phyloP scores from a whole-genome alignment of 2,113 vertebrate species.

The Saimiri boliviensis region DNA sequence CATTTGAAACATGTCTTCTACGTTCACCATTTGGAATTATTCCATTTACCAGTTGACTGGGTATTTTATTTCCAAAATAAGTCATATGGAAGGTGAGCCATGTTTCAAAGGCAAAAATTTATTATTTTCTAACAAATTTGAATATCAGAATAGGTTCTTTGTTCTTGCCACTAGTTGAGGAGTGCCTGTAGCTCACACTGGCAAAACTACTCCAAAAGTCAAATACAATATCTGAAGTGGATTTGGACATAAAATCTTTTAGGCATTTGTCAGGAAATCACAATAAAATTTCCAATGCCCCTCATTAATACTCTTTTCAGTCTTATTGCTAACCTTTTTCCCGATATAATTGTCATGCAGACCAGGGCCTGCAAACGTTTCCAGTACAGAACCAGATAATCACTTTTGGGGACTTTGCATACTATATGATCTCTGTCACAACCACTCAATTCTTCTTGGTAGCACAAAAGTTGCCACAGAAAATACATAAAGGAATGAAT shows the following conservation, averaged over 20 bases:
- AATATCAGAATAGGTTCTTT: background rate
- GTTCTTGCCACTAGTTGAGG: background rate
- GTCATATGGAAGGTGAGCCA: background rate
- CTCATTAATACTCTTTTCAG: background rate
- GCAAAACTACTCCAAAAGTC: background rate
- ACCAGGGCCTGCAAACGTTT: background rate
- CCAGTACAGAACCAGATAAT: background rate
- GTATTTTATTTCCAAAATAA: background rate
- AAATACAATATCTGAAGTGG: background rate
- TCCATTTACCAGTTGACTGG: background rate
- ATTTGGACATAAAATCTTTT: background rate
- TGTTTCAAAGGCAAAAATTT: background rate
- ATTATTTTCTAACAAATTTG: constrained; percentile 15
- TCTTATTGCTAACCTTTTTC: background rate
- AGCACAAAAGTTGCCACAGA: background rate
- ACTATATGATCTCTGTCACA: background rate
- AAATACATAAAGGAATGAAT: background rate
- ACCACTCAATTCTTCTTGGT: background rate
- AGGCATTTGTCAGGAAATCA: background rate
- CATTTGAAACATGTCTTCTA: background rate
- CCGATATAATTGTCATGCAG: background rate
- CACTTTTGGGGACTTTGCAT: background rate
- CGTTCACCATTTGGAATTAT: background rate
- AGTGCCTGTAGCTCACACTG: background rate
- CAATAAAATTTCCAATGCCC: background rate